phyloP scores from a whole-genome alignment of 2,113 vertebrate species.

The Strigops habroptila region DNA sequence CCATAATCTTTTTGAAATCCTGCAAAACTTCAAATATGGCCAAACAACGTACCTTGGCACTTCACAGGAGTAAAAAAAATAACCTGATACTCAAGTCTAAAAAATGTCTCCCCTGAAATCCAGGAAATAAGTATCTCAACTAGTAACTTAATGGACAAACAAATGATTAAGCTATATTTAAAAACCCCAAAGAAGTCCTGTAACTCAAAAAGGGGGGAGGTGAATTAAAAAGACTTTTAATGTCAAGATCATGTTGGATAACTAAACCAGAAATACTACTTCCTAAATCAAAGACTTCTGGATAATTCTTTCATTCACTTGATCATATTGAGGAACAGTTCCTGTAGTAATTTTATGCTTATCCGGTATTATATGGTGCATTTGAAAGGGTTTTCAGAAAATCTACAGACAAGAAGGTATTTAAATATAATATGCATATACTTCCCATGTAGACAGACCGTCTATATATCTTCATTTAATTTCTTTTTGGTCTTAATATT shows the following conservation, averaged over 20 bases:
- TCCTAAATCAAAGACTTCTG: slow-evolving; percentile 1
- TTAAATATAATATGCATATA: neutral
- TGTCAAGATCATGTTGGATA: neutral
- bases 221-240: neutral
- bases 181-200: neutral
- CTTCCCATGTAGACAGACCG: neutral
- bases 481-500: neutral
- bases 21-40: neutral
- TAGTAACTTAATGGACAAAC: neutral
- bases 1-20: neutral
- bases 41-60: neutral
- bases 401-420: neutral
- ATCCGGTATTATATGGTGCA: neutral
- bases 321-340: neutral
- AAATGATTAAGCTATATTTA: neutral
- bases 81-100: neutral
- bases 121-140: neutral
- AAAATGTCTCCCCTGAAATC: neutral
- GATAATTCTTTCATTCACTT: slow-evolving; percentile 15
- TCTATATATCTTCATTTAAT: neutral
- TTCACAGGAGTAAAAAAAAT: neutral
- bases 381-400: neutral
- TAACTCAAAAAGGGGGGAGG: neutral
- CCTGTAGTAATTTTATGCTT: neutral
- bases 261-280: neutral